Evolutionary conservation across 1,140 invertebrate species (phyloP), one percentile per base, ranked within the genome.

Genomic region (Oreohelix idahoensis): DNA sequence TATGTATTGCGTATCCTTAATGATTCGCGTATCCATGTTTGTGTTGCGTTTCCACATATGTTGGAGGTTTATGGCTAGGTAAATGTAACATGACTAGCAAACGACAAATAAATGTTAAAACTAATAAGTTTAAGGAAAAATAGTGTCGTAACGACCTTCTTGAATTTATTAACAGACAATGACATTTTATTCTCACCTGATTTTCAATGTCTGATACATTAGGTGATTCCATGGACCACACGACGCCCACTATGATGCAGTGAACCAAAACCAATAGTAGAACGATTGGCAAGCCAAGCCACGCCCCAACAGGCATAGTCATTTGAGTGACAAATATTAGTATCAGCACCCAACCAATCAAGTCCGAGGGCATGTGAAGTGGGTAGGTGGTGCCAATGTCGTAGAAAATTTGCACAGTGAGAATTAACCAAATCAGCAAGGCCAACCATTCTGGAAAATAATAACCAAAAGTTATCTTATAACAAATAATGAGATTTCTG

Each of bases 191-290:
- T 39, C 38, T 45, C 39, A 74, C 71, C 42, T 42, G 38, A 42
- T 26, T 42, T 13, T 2, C 71, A 4, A 42, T 39, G 71, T 42
- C 38, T n/a, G 71, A 74, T 0, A 42, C 36, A 8, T 26, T 45
- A 0, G 23, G 1, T 8, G 71, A 74, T 10, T 53, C 71, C 20
- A 49, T 4, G 35, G n/a, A 73, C 49, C 69, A 75, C 58, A 63
- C 0, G 1, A 82, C 49, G n/a, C 58, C 78, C 17, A 78, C 71
- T 35, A 81, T 10, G 13, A 78, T 26, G 8, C 32, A 74, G 63
- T 84, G 83, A 15, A 53, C 38, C 8, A 84, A 0, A n/a, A 74
- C 86, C 86, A 95, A 94, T 29, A 94, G 94, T 11, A 95, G 88
- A 8, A 93, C 89, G 5, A 93, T 90, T 93, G 95, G 94, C n/a